Evolutionary conservation across 2,888 invertebrate genomes (phyloP).

Genomic region (Eudiplozoon nipponicum): DNA sequence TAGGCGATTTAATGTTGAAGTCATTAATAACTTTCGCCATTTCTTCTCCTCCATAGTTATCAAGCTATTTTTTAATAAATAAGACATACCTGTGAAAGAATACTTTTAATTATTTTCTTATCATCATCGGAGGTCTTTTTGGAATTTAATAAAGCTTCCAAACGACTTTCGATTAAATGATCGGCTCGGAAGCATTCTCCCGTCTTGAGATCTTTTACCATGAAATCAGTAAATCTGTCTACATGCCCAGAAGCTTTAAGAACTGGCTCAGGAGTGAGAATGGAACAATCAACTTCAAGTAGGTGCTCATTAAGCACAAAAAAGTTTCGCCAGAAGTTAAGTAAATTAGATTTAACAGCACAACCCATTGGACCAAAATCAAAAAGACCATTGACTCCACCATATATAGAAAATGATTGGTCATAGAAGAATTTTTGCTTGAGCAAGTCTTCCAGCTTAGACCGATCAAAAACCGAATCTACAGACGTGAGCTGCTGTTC

Average conservation of each 20-base stretch:
- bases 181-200: conserved; percentile 91
- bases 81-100: conserved; percentile 32
- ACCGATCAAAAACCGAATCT: conserved; percentile 39
- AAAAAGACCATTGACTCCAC: conserved; percentile 56
- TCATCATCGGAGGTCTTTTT: conserved; percentile 40
- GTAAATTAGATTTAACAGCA: conserved; percentile 69
- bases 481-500: conserved; percentile 19
- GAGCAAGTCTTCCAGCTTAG: conserved; percentile 74
- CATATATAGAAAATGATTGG: conserved; percentile 94
- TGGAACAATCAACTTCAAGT: conserved; percentile 87
- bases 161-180: conserved; percentile 66
- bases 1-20: conserved; percentile 66
- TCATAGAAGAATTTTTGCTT: conserved; percentile 87
- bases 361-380: conserved; percentile 99
- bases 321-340: conserved; percentile 64
- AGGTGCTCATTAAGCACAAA: conserved; percentile 89
- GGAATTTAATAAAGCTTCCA: conserved; percentile 45
- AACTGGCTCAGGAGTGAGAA: conserved; percentile 78
- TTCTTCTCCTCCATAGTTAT: conserved; percentile 60
- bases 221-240: conserved; percentile 83
- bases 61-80: conserved; percentile 30
- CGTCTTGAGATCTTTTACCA: conserved; percentile 78
- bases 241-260: conserved; percentile 94
- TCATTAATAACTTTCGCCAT: conserved; percentile 51
- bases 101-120: conserved; percentile 40